Base-by-base conservation (phyloP, 2,888 invertebrate species). In the Alentia gelatinosa region DNA sequence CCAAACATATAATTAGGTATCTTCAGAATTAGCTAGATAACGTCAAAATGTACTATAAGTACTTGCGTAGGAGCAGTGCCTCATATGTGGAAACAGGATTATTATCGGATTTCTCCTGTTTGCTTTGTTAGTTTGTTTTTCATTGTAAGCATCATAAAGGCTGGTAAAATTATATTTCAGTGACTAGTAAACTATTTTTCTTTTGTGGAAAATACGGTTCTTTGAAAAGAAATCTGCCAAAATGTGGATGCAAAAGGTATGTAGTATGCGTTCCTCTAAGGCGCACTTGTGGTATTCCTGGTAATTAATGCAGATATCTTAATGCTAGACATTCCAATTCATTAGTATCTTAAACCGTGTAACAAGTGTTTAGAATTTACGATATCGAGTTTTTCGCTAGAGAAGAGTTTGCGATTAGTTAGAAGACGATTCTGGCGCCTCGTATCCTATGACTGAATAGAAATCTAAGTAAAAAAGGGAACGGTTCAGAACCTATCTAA, bases 161-260 rank as follows among this genome's bases (percentile, higher is more conserved):
- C 7, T 39, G 26, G 26, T 19, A 39, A 39, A 35, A 26, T 37
- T 35, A 15, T 35, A 35, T 35, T 79, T 23, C 35, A 79, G 7
- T 19, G 79, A 35, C 35, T 19, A 79, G 35, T 19, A 74, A 37
- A 79, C 12, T 79, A 39, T 79, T 7, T 35, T 15, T 35, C 37
- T 15, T 37, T 19, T 9, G n/a, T 37, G 37, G 39, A 35, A 33
- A 39, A 35, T 1, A 37, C 30, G 5, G 56, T 56, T 19, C 56
- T 56, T 19, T 56, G n/a, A 56, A 4, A 56, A 19, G 19, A 56
- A 56, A 56, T 68, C 33, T 79, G 79, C 79, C 79, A 79, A 79
- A 37, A 79, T 79, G 79, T 79, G 23, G 39, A 79, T 79, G 79
- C 79, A 79, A 79, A 79, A 79, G 79, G 15, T 79, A 39, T 15